Base-by-base conservation (phyloP, 2,113 vertebrate species). In the Oncorhynchus gorbuscha region DNA sequence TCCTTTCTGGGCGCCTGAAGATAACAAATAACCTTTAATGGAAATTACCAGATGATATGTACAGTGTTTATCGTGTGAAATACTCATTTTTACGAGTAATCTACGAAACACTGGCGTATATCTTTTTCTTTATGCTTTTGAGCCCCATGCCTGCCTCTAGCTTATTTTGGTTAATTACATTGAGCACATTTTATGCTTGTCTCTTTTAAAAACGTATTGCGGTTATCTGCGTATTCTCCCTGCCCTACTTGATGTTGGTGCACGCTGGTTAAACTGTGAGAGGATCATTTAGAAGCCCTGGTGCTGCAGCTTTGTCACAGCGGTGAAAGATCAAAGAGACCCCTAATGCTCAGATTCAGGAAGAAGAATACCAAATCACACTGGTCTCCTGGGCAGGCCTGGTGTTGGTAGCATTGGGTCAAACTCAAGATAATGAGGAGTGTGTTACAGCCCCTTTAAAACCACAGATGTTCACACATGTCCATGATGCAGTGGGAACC, bases 11-110 rank as follows among this genome's bases (percentile, higher is more conserved):
- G 74, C 69, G 85, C 80, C 84, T 83, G 79, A 72, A 90, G 89
- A 91, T 91, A 89, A 90, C 88, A 91, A 91, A 92, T 89, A 86
- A 86, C 89, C 83, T 91, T 89, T 86, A 86, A 87, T 80, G 28
- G 39, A 22, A 84, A 83, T 84, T 30, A 74, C 80, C 59, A 83
- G 79, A 89, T 86, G 59, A 88, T 90, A 90, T 85, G 78, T 74
- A 77, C 71, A 58, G 26, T 78, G 76, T 90, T 81, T 85, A 83
- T 89, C 87, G 81, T 77, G 79, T 81, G 84, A 87, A 89, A 77
- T 85, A 75, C 70, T 78, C 74, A 87, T 90, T 91, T 90, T 20
- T 82, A 58, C 22, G 67, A 76, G 78, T 72, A 81, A 82, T 87
- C 85, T 81, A 71, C 69, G 66, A 75, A 88, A 87, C 79, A 67